Evolutionary conservation across 2,888 invertebrate genomes (phyloP), one percentile per base, ranked within the genome.

Genomic region (Trachelus tabidus): DNA sequence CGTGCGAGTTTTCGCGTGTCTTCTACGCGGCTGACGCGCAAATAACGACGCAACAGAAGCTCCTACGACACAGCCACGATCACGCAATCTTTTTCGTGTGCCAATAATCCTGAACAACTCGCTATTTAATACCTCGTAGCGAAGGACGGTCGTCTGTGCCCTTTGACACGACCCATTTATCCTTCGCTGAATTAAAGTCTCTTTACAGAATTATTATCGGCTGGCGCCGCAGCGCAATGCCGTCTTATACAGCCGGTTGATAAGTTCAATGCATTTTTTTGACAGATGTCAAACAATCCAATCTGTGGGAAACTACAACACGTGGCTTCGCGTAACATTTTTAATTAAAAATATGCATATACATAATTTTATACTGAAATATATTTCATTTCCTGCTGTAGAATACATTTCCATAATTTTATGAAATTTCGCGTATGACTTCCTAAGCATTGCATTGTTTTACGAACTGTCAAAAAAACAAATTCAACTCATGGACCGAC

Each of bases 101-200:
- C 56, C 56, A 56, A 56, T 56, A 56, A 56, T 56, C 23, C 2
- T 56, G 23, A 56, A 2, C 56, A 56, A 56, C 23, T 56, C 9
- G 23, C 23, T 23, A 56, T 56, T 56, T 2, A 56, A 56, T 56
- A 56, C 23, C 56, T 56, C 56, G 23, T 56, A 23, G 23, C 23
- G 56, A 56, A 56, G 56, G 23, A 23, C 56, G 56, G 30, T 31
- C 71, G 23, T 11, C 33, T 31, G 23, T 71, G 71, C 71, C 71
- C 71, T 71, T 71, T 71, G 33, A 34, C 71, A 33, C 23, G 71
- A 31, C 71, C 71, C 71, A 71, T 34, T 71, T 71, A 71, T 71
- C 71, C 33, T 34, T 71, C 31, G 31, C 12, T 71, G 71, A 31
- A 71, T 71, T 71, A 30, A 71, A 71, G 31, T 12, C 31, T 71